Conservation (phyloP, 2,113 vertebrate species). For the Labeo rohita region DNA sequence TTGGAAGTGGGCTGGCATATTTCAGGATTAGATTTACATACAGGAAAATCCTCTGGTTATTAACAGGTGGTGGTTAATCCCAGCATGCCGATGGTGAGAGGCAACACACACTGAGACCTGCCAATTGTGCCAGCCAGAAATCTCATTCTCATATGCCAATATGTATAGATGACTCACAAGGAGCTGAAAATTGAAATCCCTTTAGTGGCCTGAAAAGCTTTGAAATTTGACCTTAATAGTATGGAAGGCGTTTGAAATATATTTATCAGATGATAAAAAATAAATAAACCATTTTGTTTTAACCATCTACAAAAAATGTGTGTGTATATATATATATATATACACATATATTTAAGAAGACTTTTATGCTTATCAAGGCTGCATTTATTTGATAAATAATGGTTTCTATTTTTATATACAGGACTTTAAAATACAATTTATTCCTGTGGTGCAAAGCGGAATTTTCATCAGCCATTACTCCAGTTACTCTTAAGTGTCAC, state of each 20-base stretch:
- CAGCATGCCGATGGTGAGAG: constrained; percentile 60
- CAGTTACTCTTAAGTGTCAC: no score
- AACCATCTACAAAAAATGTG: background rate
- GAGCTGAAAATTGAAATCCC: background rate
- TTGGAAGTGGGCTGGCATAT: constrained; percentile 21
- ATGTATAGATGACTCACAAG: constrained; percentile 31
- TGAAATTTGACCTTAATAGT: background rate
- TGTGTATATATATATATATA: background rate
- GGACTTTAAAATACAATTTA: no score
- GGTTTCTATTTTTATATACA: no score
- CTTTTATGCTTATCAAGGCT: no score
- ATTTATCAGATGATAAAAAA: background rate
- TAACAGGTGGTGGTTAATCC: constrained; percentile 61
- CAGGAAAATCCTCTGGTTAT: constrained; percentile 44
- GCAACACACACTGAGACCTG: constrained; percentile 54
- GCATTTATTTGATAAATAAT: no score
- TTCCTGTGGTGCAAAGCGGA: no score
- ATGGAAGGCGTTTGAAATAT: background rate
- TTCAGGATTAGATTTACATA: constrained; percentile 33
- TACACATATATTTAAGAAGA: no score
- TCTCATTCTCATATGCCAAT: constrained; percentile 47
- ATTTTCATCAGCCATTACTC: no score
- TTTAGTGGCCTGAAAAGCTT: background rate
- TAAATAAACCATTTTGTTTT: background rate
- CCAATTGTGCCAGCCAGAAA: constrained; percentile 60